Evolutionary conservation across 2,113 vertebrate species (phyloP).

Genomic region (Paramisgurnus dabryanus): DNA sequence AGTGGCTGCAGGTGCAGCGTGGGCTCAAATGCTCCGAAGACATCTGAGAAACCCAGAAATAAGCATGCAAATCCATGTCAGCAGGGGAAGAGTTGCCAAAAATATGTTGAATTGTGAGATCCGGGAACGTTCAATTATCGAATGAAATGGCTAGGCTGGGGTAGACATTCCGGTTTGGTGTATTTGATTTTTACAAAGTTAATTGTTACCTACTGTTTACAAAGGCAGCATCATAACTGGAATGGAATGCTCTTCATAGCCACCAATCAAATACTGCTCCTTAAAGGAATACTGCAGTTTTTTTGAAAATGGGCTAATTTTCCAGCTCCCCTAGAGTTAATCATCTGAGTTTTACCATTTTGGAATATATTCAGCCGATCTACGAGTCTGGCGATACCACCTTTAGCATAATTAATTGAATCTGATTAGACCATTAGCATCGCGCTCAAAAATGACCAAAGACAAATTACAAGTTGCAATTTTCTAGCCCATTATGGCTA

Average conservation of each 20-base stretch:
- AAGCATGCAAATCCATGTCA: constrained; percentile 11
- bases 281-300: no score
- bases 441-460: no score
- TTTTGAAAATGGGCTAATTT: no score
- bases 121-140: background rate
- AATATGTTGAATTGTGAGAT: background rate
- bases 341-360: no score
- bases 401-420: no score
- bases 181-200: background rate
- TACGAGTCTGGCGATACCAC: no score
- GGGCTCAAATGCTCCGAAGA: background rate
- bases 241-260: background rate
- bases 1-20: constrained; percentile 19
- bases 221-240: background rate
- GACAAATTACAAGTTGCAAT: no score
- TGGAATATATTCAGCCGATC: no score
- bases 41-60: constrained; percentile 10
- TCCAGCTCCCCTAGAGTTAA: no score
- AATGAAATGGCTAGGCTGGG: background rate
- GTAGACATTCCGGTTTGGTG: background rate
- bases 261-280: no score
- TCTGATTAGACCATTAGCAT: no score
- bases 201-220: background rate
- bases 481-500: no score
- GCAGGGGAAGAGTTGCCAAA: background rate